These are phyloP conservation scores for Lycocorax pyrrhopterus DNA, from an alignment of 2,113 vertebrate genomes.

Conservation along the genomic window DNA sequence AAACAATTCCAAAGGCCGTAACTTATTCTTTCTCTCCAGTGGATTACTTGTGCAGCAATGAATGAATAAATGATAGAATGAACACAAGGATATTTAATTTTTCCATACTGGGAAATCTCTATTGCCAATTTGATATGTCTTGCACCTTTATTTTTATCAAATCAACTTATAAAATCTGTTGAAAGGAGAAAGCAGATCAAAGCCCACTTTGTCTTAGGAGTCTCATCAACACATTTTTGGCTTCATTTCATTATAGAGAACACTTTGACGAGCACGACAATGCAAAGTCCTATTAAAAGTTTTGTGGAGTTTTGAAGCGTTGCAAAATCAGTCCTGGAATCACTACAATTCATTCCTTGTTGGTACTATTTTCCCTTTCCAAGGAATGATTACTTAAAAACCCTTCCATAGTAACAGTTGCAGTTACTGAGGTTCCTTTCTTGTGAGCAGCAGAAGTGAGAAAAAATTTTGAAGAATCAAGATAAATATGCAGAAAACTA, in stretches of 20 bases:
- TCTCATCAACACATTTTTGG: not conserved
- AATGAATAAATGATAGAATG: not conserved
- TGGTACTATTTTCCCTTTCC: not conserved
- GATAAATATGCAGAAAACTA: not conserved
- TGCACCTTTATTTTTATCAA: not conserved
- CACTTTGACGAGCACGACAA: not conserved
- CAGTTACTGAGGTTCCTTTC: not conserved
- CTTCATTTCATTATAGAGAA: not conserved
- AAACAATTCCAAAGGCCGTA: not conserved
- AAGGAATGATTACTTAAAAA: not conserved
- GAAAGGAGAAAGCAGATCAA: constrained; percentile 8
- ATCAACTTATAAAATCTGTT: not conserved
- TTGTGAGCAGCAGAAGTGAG: not conserved
- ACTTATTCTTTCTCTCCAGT: not conserved
- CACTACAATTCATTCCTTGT: not conserved
- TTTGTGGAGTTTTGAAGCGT: not conserved
- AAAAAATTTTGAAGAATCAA: not conserved
- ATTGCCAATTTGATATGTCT: not conserved
- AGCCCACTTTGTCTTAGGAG: not conserved
- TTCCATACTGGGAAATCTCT: not conserved
- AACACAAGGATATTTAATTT: not conserved
- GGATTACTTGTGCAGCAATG: not conserved
- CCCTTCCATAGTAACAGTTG: not conserved
- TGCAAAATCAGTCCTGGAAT: not conserved
- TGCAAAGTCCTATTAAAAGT: not conserved